Conservation (phyloP, 2,113 vertebrate species). For the Piprites chloris region DNA sequence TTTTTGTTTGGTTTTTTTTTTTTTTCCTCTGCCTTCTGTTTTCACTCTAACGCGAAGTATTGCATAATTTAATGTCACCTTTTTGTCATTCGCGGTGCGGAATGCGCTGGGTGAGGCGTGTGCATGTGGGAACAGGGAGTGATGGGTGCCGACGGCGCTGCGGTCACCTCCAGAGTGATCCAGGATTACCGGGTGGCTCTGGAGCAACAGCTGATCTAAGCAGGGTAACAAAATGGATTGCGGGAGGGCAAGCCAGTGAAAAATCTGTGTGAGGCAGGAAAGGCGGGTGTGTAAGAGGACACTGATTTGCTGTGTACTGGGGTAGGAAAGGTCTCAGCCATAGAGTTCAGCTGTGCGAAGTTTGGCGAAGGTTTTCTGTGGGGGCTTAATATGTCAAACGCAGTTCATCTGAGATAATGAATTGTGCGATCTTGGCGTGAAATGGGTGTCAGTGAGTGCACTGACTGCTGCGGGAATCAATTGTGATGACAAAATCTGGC, state of each 20-base stretch:
- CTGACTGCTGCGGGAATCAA: not conserved
- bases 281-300: not conserved
- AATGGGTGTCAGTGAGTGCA: not conserved
- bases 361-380: not conserved
- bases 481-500: not conserved
- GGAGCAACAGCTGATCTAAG: slow-evolving; percentile 13
- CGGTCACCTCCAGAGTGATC: not conserved
- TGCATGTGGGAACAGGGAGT: not conserved
- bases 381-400: not conserved
- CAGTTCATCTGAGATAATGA: not conserved
- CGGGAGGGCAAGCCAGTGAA: not conserved
- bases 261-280: not conserved
- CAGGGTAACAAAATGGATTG: not conserved
- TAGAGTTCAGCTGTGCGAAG: not conserved
- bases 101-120: not conserved
- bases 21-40: rapidly evolving
- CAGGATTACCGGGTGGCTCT: not conserved
- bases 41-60: not conserved
- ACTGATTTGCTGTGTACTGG: not conserved
- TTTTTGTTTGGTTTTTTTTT: not conserved
- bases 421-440: not conserved
- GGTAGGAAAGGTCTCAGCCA: not conserved
- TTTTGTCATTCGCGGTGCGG: not conserved
- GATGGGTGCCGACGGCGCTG: not conserved
- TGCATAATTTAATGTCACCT: not conserved